Conservation (phyloP, 2,113 vertebrate species). For the Heterotilapia buettikoferi region DNA sequence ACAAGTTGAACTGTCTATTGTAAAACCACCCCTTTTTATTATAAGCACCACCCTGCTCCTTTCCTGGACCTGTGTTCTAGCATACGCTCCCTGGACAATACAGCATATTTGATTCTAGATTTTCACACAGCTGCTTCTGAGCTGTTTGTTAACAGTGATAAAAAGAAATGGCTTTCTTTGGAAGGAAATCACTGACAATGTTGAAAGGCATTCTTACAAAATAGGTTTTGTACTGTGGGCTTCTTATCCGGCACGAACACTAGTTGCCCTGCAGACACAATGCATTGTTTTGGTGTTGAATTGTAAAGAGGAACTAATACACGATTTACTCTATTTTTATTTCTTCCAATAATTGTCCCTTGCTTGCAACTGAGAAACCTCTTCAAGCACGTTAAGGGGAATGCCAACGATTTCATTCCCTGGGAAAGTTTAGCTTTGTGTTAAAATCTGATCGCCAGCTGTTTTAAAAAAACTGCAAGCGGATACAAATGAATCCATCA, state of each 20-base stretch:
- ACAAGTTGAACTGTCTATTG: conserved; percentile 24
- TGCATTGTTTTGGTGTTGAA: conserved; percentile 8
- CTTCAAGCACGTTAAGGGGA: not conserved
- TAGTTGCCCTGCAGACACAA: conserved; percentile 15
- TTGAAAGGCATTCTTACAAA: not conserved
- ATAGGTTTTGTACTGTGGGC: conserved; percentile 27
- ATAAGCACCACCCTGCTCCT: not conserved
- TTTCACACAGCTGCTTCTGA: not conserved
- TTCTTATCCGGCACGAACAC: conserved; percentile 26
- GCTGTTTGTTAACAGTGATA: conserved; percentile 28
- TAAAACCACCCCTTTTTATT: not conserved
- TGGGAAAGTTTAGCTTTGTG: not conserved
- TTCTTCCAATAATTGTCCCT: conserved; percentile 9
- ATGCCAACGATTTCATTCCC: not conserved
- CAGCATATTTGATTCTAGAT: not conserved
- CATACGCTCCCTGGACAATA: not conserved
- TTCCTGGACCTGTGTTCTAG: not conserved
- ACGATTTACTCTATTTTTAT: conserved; percentile 15
- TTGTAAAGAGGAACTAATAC: conserved; percentile 6
- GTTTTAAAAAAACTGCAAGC: not conserved
- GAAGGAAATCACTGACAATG: conserved; percentile 39
- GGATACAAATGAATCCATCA: not conserved
- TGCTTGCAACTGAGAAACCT: not conserved
- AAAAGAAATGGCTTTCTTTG: conserved; percentile 17
- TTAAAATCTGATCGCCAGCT: not conserved